Conservation (phyloP, 2,113 vertebrate species). For the Thryonomys swinderianus region DNA sequence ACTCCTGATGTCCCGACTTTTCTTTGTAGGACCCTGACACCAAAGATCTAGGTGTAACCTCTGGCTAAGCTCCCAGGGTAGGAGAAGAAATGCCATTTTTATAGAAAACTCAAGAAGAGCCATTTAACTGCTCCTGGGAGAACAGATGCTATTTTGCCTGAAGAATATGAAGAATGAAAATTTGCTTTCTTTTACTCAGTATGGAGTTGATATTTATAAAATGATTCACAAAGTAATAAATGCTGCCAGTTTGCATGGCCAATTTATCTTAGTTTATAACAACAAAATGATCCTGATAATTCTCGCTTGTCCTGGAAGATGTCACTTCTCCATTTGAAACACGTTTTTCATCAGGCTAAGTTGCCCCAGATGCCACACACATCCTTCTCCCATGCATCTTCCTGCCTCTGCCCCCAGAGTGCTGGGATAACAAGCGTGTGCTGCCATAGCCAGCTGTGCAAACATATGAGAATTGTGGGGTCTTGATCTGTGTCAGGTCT, state of each 20-base stretch:
- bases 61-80: neutral
- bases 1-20: rapidly evolving
- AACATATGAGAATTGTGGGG: neutral
- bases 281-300: neutral
- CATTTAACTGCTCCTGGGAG: neutral
- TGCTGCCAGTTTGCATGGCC: neutral
- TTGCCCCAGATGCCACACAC: neutral
- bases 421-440: neutral
- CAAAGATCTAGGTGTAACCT: neutral
- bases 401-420: neutral
- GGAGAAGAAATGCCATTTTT: neutral
- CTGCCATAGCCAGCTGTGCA: neutral
- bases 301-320: neutral
- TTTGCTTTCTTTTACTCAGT: neutral
- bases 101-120: neutral
- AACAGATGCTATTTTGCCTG: neutral
- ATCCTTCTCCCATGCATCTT: neutral
- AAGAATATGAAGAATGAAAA: neutral
- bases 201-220: neutral
- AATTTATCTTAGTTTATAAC: neutral
- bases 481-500: neutral
- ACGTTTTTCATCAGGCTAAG: neutral
- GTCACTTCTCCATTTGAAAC: neutral
- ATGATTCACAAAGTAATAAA: neutral
- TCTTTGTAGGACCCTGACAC: neutral